Evolutionary conservation across 2,113 vertebrate species (phyloP).

Genomic region (Pycnonotus jocosus): DNA sequence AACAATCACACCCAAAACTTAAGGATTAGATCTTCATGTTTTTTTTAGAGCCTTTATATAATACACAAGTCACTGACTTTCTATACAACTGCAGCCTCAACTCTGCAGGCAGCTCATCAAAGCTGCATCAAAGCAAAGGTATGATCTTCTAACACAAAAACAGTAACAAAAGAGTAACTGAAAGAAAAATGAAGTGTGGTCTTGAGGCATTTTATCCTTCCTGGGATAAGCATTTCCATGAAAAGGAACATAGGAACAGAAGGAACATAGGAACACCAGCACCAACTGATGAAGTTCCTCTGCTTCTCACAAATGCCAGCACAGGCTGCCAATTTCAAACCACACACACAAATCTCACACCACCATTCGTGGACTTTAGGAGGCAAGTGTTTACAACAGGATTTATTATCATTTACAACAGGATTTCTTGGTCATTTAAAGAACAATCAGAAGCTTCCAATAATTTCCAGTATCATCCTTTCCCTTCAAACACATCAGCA

Average conservation of each 20-base stretch:
- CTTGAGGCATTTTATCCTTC: background rate
- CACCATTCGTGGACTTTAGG: background rate
- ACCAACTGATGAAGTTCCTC: background rate
- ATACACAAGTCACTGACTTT: background rate
- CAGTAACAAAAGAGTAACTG: background rate
- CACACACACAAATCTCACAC: background rate
- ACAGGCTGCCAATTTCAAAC: background rate
- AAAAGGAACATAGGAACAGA: background rate
- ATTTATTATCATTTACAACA: background rate
- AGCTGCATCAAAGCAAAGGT: background rate
- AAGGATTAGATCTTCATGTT: background rate
- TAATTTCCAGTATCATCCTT: background rate
- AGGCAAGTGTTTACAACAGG: background rate
- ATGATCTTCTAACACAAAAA: background rate
- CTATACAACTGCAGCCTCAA: background rate
- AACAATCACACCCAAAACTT: background rate
- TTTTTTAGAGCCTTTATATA: background rate
- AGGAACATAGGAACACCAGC: background rate
- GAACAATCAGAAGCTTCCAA: background rate
- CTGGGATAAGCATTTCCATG: background rate
- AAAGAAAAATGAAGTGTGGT: background rate
- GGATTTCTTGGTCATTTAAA: background rate
- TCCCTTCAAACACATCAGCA: background rate
- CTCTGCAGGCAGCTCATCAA: background rate
- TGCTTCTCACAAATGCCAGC: background rate